Percentiles rank a stretch among this genome's conserved stretches.
These are phyloP conservation scores for Ctenomys sociabilis DNA, from an alignment of 2,113 vertebrate genomes.

Conservation along the genomic window DNA sequence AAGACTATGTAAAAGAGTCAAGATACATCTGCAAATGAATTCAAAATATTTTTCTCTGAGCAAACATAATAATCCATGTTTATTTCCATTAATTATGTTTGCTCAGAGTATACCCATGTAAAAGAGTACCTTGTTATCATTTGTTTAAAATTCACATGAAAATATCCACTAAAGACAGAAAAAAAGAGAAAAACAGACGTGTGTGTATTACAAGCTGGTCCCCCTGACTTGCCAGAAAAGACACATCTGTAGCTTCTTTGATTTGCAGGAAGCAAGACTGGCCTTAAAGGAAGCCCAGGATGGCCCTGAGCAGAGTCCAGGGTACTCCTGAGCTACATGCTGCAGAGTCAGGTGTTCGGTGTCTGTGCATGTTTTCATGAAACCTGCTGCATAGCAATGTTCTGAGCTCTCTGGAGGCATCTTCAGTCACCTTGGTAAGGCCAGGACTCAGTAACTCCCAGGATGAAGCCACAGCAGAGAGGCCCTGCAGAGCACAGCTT, in stretches of 20 bases:
- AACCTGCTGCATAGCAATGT: not conserved
- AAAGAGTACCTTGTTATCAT: not conserved
- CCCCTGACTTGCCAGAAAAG: not conserved
- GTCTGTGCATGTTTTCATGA: not conserved
- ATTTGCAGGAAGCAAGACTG: not conserved
- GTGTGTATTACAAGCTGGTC: not conserved
- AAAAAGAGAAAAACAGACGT: too few species aligned
- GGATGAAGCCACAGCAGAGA: not conserved
- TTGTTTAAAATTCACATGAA: slow-evolving; percentile 16
- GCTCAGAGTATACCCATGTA: not conserved
- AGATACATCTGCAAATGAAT: slow-evolving; percentile 38
- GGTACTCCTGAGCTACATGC: not conserved
- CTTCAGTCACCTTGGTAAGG: not conserved
- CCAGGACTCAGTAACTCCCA: not conserved
- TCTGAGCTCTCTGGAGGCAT: not conserved
- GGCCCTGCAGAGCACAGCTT: not conserved
- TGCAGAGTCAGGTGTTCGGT: not conserved
- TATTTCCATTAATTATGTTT: slow-evolving; percentile 36
- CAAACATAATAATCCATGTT: too few species aligned
- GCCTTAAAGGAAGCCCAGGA: not conserved
- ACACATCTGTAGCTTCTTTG: not conserved
- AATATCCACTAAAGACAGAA: not conserved
- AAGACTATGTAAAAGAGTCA: not conserved
- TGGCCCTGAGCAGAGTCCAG: not conserved
- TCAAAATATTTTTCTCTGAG: not conserved